phyloP scores from a whole-genome alignment of 2,888 invertebrate species.

The Diadromus collaris region DNA sequence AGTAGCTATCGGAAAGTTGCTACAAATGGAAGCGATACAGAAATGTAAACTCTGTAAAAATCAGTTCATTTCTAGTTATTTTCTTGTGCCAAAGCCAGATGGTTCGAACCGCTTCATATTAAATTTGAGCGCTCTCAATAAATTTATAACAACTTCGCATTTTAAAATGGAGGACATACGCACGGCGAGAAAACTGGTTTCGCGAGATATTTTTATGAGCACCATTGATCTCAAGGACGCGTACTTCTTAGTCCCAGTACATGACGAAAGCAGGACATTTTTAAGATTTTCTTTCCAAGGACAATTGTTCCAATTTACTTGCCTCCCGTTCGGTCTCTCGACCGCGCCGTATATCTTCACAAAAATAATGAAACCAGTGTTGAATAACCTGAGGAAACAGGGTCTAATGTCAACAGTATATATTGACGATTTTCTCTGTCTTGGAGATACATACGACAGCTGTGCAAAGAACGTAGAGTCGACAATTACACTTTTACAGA shows the following conservation, averaged over 20 bases:
- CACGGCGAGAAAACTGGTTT: background rate
- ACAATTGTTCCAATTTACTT: slow-evolving; percentile 59
- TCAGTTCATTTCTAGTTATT: slow-evolving; percentile 1
- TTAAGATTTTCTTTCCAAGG: slow-evolving; percentile 59
- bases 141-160: background rate
- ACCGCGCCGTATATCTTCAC: slow-evolving; percentile 64
- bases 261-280: slow-evolving; percentile 57
- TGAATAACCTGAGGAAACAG: slow-evolving; percentile 3
- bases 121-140: background rate
- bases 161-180: background rate
- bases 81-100: background rate
- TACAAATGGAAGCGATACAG: background rate
- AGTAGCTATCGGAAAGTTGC: background rate
- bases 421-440: slow-evolving; percentile 23
- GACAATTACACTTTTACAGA: slow-evolving; percentile 8
- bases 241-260: slow-evolving; percentile 46
- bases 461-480: slow-evolving; percentile 7
- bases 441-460: background rate
- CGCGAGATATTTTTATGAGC: background rate
- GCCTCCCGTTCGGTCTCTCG: slow-evolving; percentile 63
- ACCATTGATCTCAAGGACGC: background rate
- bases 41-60: background rate
- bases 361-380: slow-evolving; percentile 58
- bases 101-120: background rate
- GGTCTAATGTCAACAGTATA: slow-evolving; percentile 17